Percentiles rank a stretch among this genome's conserved stretches.
Evolutionary conservation across 2,797 vertebrate species (phyloP).

Genomic region (Psittacula echo): DNA sequence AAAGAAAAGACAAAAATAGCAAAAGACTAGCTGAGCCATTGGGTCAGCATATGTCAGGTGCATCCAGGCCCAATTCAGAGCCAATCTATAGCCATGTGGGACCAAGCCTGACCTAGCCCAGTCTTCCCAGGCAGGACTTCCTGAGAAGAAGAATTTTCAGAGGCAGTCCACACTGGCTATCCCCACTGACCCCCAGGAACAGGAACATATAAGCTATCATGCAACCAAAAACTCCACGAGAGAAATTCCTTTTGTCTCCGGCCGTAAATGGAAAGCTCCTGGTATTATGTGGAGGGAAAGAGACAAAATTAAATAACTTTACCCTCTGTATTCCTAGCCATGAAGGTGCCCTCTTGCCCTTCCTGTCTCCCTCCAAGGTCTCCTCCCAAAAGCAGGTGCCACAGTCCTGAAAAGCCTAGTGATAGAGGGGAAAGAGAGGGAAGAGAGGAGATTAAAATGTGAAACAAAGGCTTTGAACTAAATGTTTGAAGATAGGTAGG

Average conservation of each 20-base stretch:
- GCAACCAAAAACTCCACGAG: neutral
- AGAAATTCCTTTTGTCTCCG: neutral
- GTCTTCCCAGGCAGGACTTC: neutral
- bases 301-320: neutral
- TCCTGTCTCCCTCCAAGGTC: neutral
- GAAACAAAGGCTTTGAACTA: neutral
- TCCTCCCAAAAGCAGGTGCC: neutral
- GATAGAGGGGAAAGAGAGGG: neutral
- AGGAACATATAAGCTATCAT: neutral
- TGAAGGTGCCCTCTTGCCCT: neutral
- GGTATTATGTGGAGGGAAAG: neutral
- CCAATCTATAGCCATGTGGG: neutral
- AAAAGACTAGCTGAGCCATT: slow-evolving; percentile 64
- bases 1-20: slow-evolving; percentile 69
- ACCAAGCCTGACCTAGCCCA: slow-evolving; percentile 25
- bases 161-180: neutral
- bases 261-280: neutral
- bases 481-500: neutral
- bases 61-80: neutral
- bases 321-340: neutral
- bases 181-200: neutral
- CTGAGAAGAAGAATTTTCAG: slow-evolving; percentile 48
- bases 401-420: neutral
- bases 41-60: slow-evolving; percentile 57
- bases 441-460: neutral